A percentile compares a stretch with the other conserved stretches of the same genome.
Conservation (phyloP, 2,888 invertebrate genomes). For the Myopa tessellatipennis region DNA sequence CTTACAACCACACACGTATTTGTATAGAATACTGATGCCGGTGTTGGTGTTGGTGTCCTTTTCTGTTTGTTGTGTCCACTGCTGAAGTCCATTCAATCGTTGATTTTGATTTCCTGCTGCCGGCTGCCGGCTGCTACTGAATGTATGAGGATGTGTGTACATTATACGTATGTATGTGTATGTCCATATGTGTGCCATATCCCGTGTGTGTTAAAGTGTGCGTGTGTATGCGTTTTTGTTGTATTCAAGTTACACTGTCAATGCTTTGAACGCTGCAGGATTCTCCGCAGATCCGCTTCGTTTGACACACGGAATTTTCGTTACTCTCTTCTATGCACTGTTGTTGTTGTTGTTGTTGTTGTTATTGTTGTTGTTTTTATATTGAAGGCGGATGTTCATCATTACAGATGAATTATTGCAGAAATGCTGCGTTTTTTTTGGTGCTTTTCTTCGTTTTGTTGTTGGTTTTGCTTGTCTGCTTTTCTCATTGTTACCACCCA, state of each 20-base stretch:
- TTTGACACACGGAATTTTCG: constrained; percentile 24
- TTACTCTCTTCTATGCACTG: not conserved
- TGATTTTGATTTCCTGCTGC: constrained; percentile 33
- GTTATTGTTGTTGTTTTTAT: constrained; percentile 14
- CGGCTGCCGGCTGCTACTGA: not conserved
- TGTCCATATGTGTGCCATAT: too few relatives aligned
- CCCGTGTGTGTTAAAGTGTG: not conserved
- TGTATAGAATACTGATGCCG: not conserved
- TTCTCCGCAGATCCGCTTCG: constrained; percentile 27
- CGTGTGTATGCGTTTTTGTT: constrained; percentile 2
- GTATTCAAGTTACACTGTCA: constrained; percentile 19
- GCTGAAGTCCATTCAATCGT: constrained; percentile 23
- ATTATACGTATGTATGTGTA: not conserved
- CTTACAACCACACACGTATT: not conserved
- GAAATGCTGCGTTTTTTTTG: constrained; percentile 12
- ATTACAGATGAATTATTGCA: constrained; percentile 42
- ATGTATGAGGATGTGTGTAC: not conserved
- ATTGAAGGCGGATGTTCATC: constrained; percentile 34
- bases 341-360: not conserved
- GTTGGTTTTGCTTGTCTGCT: not conserved
- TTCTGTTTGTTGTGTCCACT: not conserved
- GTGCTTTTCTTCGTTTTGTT: constrained; percentile 5
- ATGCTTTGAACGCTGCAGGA: constrained; percentile 19
- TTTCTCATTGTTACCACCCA: not conserved
- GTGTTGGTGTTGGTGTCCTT: not conserved